Evolutionary conservation across 1,140 invertebrate species (phyloP).

Genomic region (Zaprionus camerounensis): DNA sequence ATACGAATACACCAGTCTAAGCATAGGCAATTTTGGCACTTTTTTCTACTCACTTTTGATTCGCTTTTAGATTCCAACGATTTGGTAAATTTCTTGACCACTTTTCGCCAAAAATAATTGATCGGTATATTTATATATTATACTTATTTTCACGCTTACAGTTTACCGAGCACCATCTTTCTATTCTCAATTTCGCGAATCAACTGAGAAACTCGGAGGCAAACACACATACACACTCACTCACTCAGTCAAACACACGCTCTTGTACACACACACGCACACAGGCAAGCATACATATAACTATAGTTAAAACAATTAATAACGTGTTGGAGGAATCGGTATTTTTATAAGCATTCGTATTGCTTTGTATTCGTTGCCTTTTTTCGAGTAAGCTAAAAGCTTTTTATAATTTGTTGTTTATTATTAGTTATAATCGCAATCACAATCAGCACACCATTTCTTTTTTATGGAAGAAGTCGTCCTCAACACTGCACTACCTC

Average conservation of each 20-base stretch:
- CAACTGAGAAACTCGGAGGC: conserved; percentile 59
- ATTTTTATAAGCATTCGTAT: conserved; percentile 23
- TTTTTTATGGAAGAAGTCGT: conserved; percentile 43
- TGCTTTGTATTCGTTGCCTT: conserved; percentile 34
- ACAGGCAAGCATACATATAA: conserved; percentile 38
- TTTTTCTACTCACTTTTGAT: conserved; percentile 69
- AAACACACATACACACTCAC: conserved; percentile 27
- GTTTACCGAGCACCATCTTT: conserved; percentile 70
- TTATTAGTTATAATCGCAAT: conserved; percentile 45
- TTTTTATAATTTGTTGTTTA: conserved; percentile 24
- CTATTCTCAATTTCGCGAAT: conserved; percentile 76
- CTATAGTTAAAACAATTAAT: conserved; percentile 53
- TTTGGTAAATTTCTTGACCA: conserved; percentile 24
- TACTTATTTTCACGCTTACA: conserved; percentile 66
- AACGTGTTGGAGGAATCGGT: conserved; percentile 48
- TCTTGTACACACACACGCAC: conserved; percentile 44
- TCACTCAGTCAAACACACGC: conserved; percentile 17
- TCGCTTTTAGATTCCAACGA: conserved; percentile 34
- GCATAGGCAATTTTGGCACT: conserved; percentile 25
- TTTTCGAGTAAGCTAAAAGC: conserved; percentile 20
- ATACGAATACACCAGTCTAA: conserved; percentile 33
- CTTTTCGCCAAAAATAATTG: conserved; percentile 27
- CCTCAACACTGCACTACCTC: conserved; percentile 48
- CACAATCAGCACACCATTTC: conserved; percentile 75
- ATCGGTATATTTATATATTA: conserved; percentile 46